These are phyloP conservation scores for Calypte anna DNA, from an alignment of 2,113 vertebrate genomes.

Conservation along the genomic window DNA sequence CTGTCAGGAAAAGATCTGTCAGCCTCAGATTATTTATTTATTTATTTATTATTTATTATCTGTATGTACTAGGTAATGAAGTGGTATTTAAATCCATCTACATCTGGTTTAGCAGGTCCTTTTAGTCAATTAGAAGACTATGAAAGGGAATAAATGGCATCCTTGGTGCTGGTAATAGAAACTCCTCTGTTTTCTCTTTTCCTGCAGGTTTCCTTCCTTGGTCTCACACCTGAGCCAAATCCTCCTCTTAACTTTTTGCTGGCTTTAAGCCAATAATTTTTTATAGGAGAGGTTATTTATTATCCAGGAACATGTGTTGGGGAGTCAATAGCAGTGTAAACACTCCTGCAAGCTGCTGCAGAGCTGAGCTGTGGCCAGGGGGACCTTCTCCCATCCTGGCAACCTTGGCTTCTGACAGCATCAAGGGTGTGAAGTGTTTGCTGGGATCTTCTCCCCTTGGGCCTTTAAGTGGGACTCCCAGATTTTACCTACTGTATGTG, in stretches of 20 bases:
- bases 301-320: background rate
- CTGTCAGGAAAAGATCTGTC: background rate
- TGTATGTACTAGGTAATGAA: constrained; percentile 5
- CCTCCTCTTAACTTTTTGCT: background rate
- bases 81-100: constrained; percentile 30
- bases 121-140: constrained; percentile 1
- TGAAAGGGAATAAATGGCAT: constrained; percentile 3
- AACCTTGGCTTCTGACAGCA: background rate
- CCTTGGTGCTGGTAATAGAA: background rate
- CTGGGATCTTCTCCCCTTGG: background rate
- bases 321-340: background rate
- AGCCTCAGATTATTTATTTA: background rate
- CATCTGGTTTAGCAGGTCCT: constrained; percentile 21
- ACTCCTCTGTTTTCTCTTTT: background rate
- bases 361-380: background rate
- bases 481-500: background rate
- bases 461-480: background rate
- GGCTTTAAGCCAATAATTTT: background rate
- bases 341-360: background rate
- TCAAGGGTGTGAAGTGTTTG: background rate
- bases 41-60: background rate
- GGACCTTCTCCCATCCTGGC: background rate
- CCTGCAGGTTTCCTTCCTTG: background rate
- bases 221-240: background rate
- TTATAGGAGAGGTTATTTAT: background rate